phyloP scores from a whole-genome alignment of 2,797 vertebrate genomes.

The Sylvilagus floridanus region DNA sequence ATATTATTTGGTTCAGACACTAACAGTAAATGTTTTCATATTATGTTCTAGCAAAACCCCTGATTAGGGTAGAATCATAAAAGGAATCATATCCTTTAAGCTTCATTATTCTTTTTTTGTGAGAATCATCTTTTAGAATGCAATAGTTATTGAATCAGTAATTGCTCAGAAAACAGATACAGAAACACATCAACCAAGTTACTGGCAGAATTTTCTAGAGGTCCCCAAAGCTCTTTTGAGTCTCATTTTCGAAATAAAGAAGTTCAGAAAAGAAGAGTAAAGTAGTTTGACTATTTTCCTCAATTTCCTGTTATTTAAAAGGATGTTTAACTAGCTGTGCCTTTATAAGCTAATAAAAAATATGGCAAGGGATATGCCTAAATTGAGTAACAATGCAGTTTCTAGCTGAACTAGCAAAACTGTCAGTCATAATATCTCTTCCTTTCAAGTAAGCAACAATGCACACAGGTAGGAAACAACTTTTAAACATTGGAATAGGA shows the following conservation, averaged over 20 bases:
- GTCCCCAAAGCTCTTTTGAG: not conserved
- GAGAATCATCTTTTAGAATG: not conserved
- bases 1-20: not conserved
- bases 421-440: not conserved
- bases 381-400: not conserved
- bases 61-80: not conserved
- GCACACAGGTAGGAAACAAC: not conserved
- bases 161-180: not conserved
- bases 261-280: not conserved
- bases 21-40: not conserved
- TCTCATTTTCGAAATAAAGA: conserved; percentile 20
- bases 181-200: not conserved
- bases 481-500: not conserved
- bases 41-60: not conserved
- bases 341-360: not conserved
- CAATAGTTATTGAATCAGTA: not conserved
- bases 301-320: not conserved
- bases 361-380: not conserved
- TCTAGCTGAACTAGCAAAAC: conserved; percentile 41
- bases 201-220: not conserved
- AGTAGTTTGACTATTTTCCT: not conserved
- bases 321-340: not conserved
- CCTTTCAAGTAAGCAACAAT: not conserved
- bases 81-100: not conserved
- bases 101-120: not conserved